phyloP scores from a whole-genome alignment of 1,140 invertebrate species.

The Drosophila quadrilineata region DNA sequence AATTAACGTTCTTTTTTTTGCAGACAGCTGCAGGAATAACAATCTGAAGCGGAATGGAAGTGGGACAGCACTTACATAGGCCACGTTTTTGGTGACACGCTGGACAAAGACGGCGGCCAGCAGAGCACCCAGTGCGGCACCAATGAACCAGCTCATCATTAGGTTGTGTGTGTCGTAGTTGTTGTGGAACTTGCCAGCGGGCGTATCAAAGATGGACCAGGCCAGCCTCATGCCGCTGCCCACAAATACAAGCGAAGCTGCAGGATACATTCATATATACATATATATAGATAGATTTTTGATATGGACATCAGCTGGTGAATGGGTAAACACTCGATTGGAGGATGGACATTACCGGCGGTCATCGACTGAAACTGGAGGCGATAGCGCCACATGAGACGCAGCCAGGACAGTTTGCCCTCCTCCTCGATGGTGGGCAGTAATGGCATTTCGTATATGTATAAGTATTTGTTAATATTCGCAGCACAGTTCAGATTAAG shows the following conservation, averaged over 20 bases:
- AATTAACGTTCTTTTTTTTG: too few species aligned
- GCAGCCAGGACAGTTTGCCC: slow-evolving; percentile 59
- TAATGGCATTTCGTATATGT: slow-evolving; percentile 54
- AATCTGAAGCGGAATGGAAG: neutral
- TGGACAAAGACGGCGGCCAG: slow-evolving; percentile 62
- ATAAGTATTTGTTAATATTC: neutral
- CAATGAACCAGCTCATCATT: slow-evolving; percentile 73
- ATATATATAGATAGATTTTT: too few species aligned
- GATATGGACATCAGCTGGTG: too few species aligned
- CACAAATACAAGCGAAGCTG: slow-evolving; percentile 61
- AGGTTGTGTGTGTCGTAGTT: slow-evolving; percentile 57
- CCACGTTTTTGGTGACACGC: slow-evolving; percentile 71
- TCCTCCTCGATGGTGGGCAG: slow-evolving; percentile 72
- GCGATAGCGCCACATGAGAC: slow-evolving; percentile 65
- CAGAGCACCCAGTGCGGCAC: slow-evolving; percentile 54
- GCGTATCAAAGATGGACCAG: slow-evolving; percentile 68
- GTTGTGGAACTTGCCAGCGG: slow-evolving; percentile 61
- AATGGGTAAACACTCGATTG: too few species aligned
- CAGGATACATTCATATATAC: too few species aligned
- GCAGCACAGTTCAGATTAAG: neutral
- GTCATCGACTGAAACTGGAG: slow-evolving; percentile 69
- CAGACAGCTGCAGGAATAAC: neutral
- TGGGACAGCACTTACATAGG: slow-evolving; percentile 65
- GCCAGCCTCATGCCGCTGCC: slow-evolving; percentile 66
- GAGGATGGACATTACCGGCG: slow-evolving; percentile 41